Base-by-base conservation (phyloP, 1,140 invertebrate species). In the Leptinotarsa undecemlineata region DNA sequence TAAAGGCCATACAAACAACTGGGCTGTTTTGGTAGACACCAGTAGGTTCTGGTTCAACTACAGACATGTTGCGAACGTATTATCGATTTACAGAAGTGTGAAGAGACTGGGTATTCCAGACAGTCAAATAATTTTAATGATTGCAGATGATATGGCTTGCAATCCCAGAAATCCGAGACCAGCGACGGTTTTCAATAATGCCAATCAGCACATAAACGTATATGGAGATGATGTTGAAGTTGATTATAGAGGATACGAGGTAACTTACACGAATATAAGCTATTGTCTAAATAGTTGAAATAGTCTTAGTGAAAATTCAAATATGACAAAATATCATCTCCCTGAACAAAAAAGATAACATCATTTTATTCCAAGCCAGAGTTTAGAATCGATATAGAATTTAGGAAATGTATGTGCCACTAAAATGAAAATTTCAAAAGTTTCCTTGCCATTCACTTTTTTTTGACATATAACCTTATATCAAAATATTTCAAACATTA, bases 1-100 rank as follows among this genome's bases (percentile, higher is more conserved):
- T 84, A 88, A 85, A 48, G 85, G 88, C n/a, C 98, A 99, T 84
- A 97, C 97, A 3, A 99, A 99, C 84, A 99, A 99, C 85, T 99
- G 98, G 98, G 98, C 98, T 4, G 97, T 99, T 15, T 86, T 99
- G 72, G 98, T 99, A 0, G 97, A 99, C 84, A 98, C 98, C 0
- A 99, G 97, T 2, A 87, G 98, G 72, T 99, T 99, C 87, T 99
- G 98, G 98, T 99, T 99, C 81, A 99, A 99, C 86, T 99, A 99
- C 85, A 90, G 98, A 48, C 98, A 99, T 91, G 97, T 99, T 15
- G 97, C 98, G 1, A 99, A 99, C 86, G 98, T 99, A 0, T 87
- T 99, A 51, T 99, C 98, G 0, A 96, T 99, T 81, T 99, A 99
- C 84, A 90, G 97, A 1, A 98, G 96, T 84, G 96, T 99, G 0